These are phyloP conservation scores for Gobius niger DNA, from an alignment of 2,113 vertebrate genomes.

Conservation along the genomic window DNA sequence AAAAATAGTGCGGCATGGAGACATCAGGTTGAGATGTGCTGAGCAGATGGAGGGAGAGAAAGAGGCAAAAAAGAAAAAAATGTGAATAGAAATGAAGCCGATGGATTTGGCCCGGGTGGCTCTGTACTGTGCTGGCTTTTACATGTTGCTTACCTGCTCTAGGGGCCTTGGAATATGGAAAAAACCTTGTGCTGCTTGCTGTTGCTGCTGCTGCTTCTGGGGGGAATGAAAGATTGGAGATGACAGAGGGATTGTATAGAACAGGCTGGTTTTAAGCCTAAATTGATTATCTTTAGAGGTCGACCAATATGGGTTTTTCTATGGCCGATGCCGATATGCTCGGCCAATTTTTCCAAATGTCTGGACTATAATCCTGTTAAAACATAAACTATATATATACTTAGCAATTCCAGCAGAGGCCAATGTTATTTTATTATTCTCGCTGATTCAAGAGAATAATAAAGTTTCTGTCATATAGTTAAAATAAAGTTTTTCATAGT, in stretches of 20 bases:
- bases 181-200: slow-evolving; percentile 11
- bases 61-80: too few relatives aligned
- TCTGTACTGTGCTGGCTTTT: slow-evolving; percentile 39
- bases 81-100: slow-evolving; percentile 69
- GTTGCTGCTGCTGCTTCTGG: neutral
- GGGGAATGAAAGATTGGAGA: slow-evolving; percentile 19
- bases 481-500: too few relatives aligned
- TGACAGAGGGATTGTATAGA: slow-evolving; percentile 7
- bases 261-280: slow-evolving; percentile 21
- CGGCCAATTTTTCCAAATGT: too few relatives aligned
- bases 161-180: slow-evolving; percentile 37
- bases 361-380: too few relatives aligned
- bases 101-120: slow-evolving; percentile 41
- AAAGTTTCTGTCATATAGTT: too few relatives aligned
- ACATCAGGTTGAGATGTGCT: slow-evolving; percentile 60
- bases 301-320: too few relatives aligned
- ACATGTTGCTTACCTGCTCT: slow-evolving; percentile 36
- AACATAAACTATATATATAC: too few relatives aligned
- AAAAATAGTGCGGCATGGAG: slow-evolving; percentile 72
- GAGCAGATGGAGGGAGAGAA: slow-evolving; percentile 63
- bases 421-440: too few relatives aligned
- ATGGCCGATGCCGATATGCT: too few relatives aligned
- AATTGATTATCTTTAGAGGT: too few relatives aligned
- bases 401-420: too few relatives aligned
- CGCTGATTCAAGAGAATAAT: too few relatives aligned